Base-by-base conservation (phyloP, 2,113 vertebrate species). In the Panthera uncia region DNA sequence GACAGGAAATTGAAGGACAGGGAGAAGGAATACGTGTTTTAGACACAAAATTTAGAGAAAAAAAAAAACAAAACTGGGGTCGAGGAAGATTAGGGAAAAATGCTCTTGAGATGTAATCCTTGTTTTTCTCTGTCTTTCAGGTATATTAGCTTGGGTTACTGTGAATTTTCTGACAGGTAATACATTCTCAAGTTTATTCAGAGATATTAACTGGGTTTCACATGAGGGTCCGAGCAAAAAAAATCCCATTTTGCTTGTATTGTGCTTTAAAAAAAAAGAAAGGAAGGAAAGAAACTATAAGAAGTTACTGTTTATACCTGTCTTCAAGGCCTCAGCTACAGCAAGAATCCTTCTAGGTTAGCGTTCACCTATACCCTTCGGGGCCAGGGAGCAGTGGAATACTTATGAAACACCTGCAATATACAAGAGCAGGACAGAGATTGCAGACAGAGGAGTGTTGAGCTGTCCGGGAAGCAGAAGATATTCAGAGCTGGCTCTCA, bases 141-240 rank as follows among this genome's bases (percentile, higher is more conserved):
- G 99, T 98, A 98, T 99, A 98, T 99, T 99, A 95, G 99, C 99
- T 92, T 99, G 99, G 99, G 99, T 99, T 97, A 99, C 99, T 93
- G 99, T 99, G 98, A 99, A 99, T 98, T 99, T 99, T 98, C 99
- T 99, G 95, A 99, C 99, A 99, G 99, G 99, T 99, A 99, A 98
- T 85, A 98, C 14, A 92, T 95, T 95, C 71, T 96, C 5, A 97
- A 66, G 88, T 85, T 95, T 86, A 65, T 76, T 85, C 93, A 68
- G 92, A 96, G 91, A 68, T 7, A 12, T 45, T 52, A 86, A 80
- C 48, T 93, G 23, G 50, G 41, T 96, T 96, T 95, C 52, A 69
- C 23, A 95, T 25, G 41, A 63, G 68, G 18, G 13, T 61, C 45
- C 66, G 33, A 57, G 63, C 71, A 25, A 65, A 83, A 84, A 84